These are phyloP conservation scores for Drosophila sproati DNA, from an alignment of 1,140 invertebrate genomes.

Conservation along the genomic window DNA sequence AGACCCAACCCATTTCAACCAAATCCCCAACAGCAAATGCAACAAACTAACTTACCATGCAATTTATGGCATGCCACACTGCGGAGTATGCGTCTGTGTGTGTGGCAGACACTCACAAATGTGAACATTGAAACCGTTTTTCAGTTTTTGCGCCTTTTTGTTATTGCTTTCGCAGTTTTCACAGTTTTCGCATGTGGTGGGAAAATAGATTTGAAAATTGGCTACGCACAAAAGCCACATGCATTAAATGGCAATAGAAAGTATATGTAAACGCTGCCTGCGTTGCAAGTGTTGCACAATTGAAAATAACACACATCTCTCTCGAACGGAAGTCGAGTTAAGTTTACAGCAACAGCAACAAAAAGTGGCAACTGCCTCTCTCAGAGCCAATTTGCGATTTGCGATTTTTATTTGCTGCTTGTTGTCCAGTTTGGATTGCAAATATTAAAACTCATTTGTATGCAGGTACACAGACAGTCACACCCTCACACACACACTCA, in stretches of 20 bases:
- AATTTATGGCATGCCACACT: slow-evolving; percentile 10
- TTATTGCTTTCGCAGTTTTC: slow-evolving; percentile 38
- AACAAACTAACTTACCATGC: slow-evolving; percentile 14
- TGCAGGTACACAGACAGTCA: slow-evolving; percentile 5
- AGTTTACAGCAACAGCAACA: slow-evolving; percentile 17
- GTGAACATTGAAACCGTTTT: slow-evolving; percentile 58
- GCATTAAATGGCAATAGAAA: slow-evolving; percentile 36
- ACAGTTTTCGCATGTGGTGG: slow-evolving; percentile 69
- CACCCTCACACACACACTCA: neutral
- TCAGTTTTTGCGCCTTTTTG: slow-evolving; percentile 20
- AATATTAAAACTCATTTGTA: slow-evolving; percentile 50
- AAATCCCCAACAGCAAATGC: slow-evolving; percentile 8
- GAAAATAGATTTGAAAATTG: slow-evolving; percentile 57
- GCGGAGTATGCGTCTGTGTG: too few species aligned
- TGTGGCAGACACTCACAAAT: neutral
- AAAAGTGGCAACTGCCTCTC: slow-evolving; percentile 11
- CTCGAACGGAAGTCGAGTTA: slow-evolving; percentile 40
- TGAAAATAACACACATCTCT: slow-evolving; percentile 12
- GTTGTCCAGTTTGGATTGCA: slow-evolving; percentile 15
- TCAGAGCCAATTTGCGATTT: slow-evolving; percentile 10
- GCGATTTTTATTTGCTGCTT: neutral
- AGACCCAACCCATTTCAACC: neutral
- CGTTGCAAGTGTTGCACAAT: slow-evolving; percentile 23
- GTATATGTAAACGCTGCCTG: slow-evolving; percentile 6
- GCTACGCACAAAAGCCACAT: slow-evolving; percentile 25